Evolutionary conservation across 2,113 vertebrate genomes (phyloP).

Genomic region (Nannospalax galili): DNA sequence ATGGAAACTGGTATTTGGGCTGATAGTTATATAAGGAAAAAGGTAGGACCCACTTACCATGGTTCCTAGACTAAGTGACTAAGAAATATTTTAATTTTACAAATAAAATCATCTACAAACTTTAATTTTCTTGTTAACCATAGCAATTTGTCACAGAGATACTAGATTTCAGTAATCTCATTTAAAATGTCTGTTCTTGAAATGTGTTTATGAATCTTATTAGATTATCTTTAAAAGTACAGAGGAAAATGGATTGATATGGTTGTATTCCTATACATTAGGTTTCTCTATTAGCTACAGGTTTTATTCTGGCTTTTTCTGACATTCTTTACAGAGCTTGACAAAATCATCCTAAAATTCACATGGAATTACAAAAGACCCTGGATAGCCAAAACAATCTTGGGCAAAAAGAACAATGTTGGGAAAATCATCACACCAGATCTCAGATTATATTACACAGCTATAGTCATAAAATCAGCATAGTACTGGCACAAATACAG

Average conservation of each 20-base stretch:
- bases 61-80: background rate
- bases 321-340: too few relatives aligned
- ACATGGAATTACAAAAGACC: too few relatives aligned
- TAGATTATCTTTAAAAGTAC: constrained; percentile 61
- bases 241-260: constrained; percentile 20
- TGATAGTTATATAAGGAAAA: background rate
- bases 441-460: too few relatives aligned
- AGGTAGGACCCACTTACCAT: background rate
- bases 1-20: background rate
- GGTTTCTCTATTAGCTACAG: constrained; percentile 79
- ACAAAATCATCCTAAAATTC: too few relatives aligned
- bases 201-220: background rate
- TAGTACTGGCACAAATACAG: too few relatives aligned
- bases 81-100: background rate
- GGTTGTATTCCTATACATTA: background rate
- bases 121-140: constrained; percentile 41
- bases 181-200: constrained; percentile 48
- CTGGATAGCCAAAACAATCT: too few relatives aligned
- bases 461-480: too few relatives aligned
- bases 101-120: background rate
- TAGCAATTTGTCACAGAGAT: constrained; percentile 15
- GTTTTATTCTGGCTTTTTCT: constrained; percentile 84
- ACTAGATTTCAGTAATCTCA: background rate
- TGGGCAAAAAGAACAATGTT: too few relatives aligned
- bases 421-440: too few relatives aligned